phyloP scores from a whole-genome alignment of 2,113 vertebrate genomes.

The Ancistrus triradiatus region DNA sequence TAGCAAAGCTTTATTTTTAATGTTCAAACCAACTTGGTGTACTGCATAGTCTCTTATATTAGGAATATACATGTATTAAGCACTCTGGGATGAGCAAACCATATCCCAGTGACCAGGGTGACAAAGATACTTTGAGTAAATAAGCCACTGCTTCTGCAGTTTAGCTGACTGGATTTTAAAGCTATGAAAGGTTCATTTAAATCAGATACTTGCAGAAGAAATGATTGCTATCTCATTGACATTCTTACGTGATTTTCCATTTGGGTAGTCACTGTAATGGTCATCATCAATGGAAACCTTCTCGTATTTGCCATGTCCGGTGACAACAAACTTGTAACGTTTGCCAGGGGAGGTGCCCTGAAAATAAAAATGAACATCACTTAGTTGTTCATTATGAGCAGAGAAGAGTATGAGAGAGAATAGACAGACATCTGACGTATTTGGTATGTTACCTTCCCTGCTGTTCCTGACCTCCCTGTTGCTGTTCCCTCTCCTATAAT shows the following conservation, averaged over 20 bases:
- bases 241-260: slow-evolving; percentile 55
- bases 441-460: slow-evolving; percentile 49
- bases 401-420: background rate
- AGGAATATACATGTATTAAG: no score
- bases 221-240: background rate
- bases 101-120: no score
- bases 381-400: background rate
- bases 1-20: slow-evolving; percentile 4
- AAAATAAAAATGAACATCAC: background rate
- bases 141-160: no score
- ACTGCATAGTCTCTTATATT: no score
- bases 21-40: no score
- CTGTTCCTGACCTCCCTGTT: slow-evolving; percentile 17
- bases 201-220: no score
- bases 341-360: slow-evolving; percentile 72
- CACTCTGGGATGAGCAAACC: no score
- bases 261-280: slow-evolving; percentile 47
- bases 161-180: no score
- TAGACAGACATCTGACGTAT: no score
- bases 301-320: slow-evolving; percentile 92
- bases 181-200: no score
- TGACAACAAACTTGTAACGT: slow-evolving; percentile 86
- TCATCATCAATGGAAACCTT: slow-evolving; percentile 74
- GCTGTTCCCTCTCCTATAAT: slow-evolving; percentile 66
- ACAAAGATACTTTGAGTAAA: no score